Evolutionary conservation across 1,140 invertebrate species (phyloP).

Genomic region (Polyergus mexicanus): DNA sequence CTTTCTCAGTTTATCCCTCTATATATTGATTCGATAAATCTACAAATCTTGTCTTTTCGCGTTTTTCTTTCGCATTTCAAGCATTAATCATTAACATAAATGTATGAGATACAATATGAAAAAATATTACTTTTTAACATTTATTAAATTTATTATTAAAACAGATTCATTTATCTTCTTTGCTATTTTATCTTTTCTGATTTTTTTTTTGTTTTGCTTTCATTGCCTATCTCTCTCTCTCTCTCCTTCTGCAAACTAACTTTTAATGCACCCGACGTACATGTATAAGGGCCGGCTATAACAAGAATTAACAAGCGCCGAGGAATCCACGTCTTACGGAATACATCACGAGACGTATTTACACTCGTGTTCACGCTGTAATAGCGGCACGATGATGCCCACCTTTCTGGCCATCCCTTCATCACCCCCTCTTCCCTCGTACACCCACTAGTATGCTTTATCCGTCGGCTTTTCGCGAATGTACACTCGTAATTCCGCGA

Average conservation of each 20-base stretch:
- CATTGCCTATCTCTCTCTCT: neutral
- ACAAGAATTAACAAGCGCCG: conserved; percentile 73
- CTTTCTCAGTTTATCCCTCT: conserved; percentile 49
- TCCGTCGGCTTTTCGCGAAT: conserved; percentile 69
- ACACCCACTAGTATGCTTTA: conserved; percentile 30
- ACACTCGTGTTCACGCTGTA: conserved; percentile 73
- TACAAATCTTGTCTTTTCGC: neutral
- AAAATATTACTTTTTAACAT: neutral
- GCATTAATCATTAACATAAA: neutral
- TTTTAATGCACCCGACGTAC: conserved; percentile 69
- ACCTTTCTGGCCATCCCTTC: conserved; percentile 5
- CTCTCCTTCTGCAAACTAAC: conserved; percentile 4
- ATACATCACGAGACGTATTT: conserved; percentile 73
- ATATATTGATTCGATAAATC: conserved; percentile 44
- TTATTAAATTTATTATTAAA: neutral
- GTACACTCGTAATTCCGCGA: conserved; percentile 76
- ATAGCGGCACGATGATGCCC: conserved; percentile 72
- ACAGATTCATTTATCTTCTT: neutral
- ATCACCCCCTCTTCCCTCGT: neutral
- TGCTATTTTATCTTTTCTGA: neutral
- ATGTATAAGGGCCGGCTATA: conserved; percentile 61
- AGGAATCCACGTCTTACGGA: conserved; percentile 74
- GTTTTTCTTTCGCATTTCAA: neutral
- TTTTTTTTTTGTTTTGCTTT: neutral
- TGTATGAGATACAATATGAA: neutral